These are phyloP conservation scores for Dromaius novaehollandiae DNA, from an alignment of 2,113 vertebrate species.

Conservation along the genomic window DNA sequence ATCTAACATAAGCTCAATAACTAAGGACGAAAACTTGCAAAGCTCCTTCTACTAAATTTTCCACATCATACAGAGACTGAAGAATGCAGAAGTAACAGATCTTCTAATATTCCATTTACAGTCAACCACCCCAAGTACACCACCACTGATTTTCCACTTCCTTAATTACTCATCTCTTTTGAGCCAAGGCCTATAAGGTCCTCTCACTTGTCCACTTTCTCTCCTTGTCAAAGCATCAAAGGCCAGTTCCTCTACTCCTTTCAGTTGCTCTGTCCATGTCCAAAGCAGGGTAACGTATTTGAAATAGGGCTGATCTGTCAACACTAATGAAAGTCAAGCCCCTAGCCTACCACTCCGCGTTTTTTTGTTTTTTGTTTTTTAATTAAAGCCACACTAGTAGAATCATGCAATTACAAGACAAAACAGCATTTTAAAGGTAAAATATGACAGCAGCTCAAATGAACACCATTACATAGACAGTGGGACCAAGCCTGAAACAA, in stretches of 20 bases:
- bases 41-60: neutral
- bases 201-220: neutral
- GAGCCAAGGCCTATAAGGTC: neutral
- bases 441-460: neutral
- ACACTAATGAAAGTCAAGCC: neutral
- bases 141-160: neutral
- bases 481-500: neutral
- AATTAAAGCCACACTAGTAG: neutral
- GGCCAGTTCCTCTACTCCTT: neutral
- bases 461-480: neutral
- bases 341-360: neutral
- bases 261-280: neutral
- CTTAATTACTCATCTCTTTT: neutral
- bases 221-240: neutral
- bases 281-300: accelerated
- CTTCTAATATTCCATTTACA: neutral
- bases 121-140: neutral
- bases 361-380: neutral
- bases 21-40: neutral
- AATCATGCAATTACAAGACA: neutral
- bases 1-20: neutral
- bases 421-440: neutral
- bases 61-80: neutral
- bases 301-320: neutral
- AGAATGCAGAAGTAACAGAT: neutral